These are phyloP conservation scores for Epiblema foenella DNA, from an alignment of 2,888 invertebrate species.

Conservation along the genomic window DNA sequence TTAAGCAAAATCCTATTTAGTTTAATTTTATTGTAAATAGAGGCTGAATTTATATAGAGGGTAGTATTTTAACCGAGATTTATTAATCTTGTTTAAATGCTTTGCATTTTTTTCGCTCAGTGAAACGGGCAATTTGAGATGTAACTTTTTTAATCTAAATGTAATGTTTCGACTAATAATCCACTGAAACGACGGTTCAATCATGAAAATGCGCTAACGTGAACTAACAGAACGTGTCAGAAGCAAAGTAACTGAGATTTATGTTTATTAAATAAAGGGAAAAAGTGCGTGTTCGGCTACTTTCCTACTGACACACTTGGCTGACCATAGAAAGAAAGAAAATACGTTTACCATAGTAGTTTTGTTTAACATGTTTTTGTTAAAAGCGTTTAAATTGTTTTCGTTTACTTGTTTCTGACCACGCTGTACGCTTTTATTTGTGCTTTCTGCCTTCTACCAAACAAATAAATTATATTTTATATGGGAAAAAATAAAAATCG, in stretches of 20 bases:
- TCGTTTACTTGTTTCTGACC: no score
- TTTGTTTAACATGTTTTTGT: no score
- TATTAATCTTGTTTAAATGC: slow-evolving; percentile 12
- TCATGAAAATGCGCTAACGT: neutral
- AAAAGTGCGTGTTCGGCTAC: neutral
- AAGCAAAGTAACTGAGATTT: no score
- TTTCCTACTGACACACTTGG: neutral
- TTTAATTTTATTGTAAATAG: slow-evolving; percentile 60
- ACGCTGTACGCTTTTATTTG: no score
- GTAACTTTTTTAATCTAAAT: slow-evolving; percentile 12
- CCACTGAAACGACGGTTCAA: no score
- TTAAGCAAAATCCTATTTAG: slow-evolving; percentile 58
- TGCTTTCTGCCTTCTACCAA: no score
- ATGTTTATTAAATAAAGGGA: no score
- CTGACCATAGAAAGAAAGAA: no score
- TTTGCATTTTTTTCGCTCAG: slow-evolving; percentile 33
- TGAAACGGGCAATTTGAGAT: slow-evolving; percentile 1
- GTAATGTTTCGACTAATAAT: slow-evolving; percentile 8
- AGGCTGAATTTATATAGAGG: slow-evolving; percentile 44
- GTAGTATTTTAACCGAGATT: slow-evolving; percentile 24
- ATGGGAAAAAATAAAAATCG: no score
- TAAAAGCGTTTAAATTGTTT: neutral
- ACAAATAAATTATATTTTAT: no score
- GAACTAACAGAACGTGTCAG: neutral
- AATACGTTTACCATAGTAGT: no score